Base-by-base conservation (phyloP, 2,888 invertebrate species). In the Apotomis turbidana region DNA sequence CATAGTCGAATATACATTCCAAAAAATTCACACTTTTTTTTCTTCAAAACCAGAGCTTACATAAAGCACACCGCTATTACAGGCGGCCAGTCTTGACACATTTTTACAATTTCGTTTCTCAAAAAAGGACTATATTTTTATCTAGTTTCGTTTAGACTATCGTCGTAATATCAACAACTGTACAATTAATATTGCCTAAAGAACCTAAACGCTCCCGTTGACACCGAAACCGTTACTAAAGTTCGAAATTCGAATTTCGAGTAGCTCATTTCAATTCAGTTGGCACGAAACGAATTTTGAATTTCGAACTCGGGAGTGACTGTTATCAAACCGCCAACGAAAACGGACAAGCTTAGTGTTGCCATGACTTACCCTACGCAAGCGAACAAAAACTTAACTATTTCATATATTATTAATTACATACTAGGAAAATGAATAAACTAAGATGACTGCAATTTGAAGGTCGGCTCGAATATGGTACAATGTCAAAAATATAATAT, bases 401-500 rank as follows among this genome's bases (percentile, higher is more conserved):
- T 44, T 54, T 60, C 62, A 71, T 76, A 73, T 74, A 71, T 74
- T 71, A 73, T 58, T 62, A 74, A 75, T 74, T 75, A 76, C 51
- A 74, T 68, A 66, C 73, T 75, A 76, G 67, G 63, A 55, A 70
- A 73, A 75, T 75, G 73, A 76, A 74, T 74, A 75, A 77, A 76
- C 75, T 77, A 78, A 77, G 69, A 61, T 76, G 77, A 78, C 78
- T 76, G 78, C 72, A 75, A 76, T 76, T 75, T 72, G 59, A 60
- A 74, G 68, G 69, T 70, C 73, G 75, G 74, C 75, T 71, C 71
- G 68, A 76, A 64, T 80, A 80, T 80, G 76, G 73, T 80, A 80
- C 80, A 81, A 78, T 81, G 81, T 81, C 81, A 83, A 81, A 81
- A 80, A 80, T 80, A 81, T 81, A 80, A 73, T 69, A 73, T 69